Evolutionary conservation across 2,888 invertebrate genomes (phyloP).

Genomic region (Petrolisthes manimaculis): DNA sequence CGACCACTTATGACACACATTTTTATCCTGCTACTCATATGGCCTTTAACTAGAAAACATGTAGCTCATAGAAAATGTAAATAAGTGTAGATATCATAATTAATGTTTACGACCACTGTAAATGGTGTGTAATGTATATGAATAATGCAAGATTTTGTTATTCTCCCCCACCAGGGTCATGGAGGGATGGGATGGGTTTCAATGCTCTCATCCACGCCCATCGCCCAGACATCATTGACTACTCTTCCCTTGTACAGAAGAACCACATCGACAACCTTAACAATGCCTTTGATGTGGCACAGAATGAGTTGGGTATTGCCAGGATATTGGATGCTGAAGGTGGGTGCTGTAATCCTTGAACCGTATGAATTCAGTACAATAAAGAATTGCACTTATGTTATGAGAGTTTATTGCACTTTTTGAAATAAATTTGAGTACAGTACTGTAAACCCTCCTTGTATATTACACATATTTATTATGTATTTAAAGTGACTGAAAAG

Average conservation of each 20-base stretch:
- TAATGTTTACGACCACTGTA: no score
- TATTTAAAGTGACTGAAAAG: no score
- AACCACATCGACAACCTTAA: conserved; percentile 95
- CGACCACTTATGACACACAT: no score
- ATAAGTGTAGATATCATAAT: neutral
- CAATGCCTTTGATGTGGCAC: conserved; percentile 96
- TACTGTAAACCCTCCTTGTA: no score
- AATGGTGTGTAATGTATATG: no score
- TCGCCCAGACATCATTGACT: conserved; percentile 94
- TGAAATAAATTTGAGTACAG: no score
- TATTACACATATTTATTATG: no score
- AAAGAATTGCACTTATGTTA: no score
- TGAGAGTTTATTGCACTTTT: no score
- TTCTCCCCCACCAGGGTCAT: conserved; percentile 78
- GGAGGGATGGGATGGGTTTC: conserved; percentile 97
- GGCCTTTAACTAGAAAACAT: no score
- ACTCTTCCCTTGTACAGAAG: conserved; percentile 81
- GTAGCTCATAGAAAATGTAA: neutral
- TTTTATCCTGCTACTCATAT: no score
- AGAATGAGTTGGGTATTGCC: conserved; percentile 92
- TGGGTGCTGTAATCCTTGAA: conserved; percentile 67
- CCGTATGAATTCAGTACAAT: no score
- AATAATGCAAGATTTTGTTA: conserved; percentile 50
- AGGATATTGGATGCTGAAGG: conserved; percentile 93
- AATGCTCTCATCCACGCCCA: conserved; percentile 98